phyloP scores from a whole-genome alignment of 1,140 invertebrate species.

The Nixonia krombeini region DNA sequence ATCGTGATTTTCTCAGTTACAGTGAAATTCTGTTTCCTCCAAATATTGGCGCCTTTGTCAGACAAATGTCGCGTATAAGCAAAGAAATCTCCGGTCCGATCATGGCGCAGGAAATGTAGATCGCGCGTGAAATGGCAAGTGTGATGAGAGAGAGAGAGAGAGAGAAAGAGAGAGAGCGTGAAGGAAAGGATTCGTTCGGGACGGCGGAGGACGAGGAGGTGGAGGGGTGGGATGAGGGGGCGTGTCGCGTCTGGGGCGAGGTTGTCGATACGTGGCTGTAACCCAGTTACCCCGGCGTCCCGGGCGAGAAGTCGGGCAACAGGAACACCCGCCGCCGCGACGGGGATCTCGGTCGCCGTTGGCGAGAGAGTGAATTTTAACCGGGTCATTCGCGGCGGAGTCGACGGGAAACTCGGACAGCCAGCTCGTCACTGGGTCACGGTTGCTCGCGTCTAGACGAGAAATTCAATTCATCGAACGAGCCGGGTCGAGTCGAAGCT shows the following conservation, averaged over 20 bases:
- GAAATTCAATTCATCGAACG: too few species aligned
- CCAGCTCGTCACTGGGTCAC: conserved; percentile 43
- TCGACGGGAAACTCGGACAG: conserved; percentile 44
- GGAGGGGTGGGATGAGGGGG: conserved; percentile 6
- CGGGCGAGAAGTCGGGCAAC: conserved; percentile 39
- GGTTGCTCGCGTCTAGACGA: conserved; percentile 42
- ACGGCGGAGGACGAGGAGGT: conserved; percentile 1
- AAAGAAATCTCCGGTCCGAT: too few species aligned
- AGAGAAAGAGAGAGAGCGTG: not conserved
- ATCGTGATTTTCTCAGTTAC: too few species aligned
- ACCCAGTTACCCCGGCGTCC: conserved; percentile 43
- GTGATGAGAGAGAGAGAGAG: conserved; percentile 18
- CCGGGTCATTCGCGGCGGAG: conserved; percentile 44
- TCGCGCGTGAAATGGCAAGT: conserved; percentile 3
- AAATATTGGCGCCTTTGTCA: too few species aligned
- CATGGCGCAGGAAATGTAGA: too few species aligned
- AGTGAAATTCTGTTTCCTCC: too few species aligned
- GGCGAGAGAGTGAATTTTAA: conserved; percentile 42
- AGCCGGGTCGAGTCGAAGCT: too few species aligned
- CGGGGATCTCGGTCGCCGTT: conserved; percentile 34
- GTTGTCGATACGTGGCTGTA: conserved; percentile 38
- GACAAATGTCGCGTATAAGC: too few species aligned
- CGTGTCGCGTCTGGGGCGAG: too few species aligned
- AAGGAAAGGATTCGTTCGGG: too few species aligned
- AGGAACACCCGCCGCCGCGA: conserved; percentile 19